A percentile compares a stretch with the other conserved stretches of the same genome.
phyloP scores from a whole-genome alignment of 2,797 vertebrate genomes.

The Clarias pachynema region DNA sequence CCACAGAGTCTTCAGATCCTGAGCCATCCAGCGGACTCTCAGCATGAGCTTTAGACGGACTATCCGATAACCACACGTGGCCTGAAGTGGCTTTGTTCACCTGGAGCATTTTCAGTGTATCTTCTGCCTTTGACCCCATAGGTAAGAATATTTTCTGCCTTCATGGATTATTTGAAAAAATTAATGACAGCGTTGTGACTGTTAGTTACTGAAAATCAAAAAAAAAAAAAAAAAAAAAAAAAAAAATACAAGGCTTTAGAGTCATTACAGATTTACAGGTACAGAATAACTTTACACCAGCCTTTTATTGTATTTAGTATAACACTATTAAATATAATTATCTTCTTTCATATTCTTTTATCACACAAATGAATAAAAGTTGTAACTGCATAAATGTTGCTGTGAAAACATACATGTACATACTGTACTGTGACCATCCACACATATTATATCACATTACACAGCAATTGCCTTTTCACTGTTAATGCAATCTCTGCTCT shows the following conservation, averaged over 20 bases:
- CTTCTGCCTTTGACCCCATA: constrained; percentile 24
- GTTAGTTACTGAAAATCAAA: background rate
- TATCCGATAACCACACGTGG: background rate
- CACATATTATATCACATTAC: too few species aligned
- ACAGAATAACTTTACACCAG: too few species aligned
- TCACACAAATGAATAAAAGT: background rate
- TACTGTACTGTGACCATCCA: too few species aligned
- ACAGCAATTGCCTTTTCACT: too few species aligned
- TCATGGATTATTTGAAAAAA: background rate
- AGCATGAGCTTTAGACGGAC: background rate
- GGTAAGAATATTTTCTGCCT: constrained; percentile 34
- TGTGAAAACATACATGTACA: background rate
- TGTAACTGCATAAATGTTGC: background rate
- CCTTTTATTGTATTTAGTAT: background rate
- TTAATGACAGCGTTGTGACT: background rate
- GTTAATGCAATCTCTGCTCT: too few species aligned
- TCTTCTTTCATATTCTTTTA: background rate
- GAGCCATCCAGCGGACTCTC: constrained; percentile 14
- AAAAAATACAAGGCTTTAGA: background rate
- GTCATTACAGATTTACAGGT: background rate
- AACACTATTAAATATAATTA: background rate
- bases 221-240: background rate
- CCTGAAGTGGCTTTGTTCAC: background rate
- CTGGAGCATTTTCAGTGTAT: constrained; percentile 28
- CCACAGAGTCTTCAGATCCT: background rate